These are phyloP conservation scores for Phenganax marumi DNA, from an alignment of 92 coral and sea anemone genomes.

Conservation along the genomic window DNA sequence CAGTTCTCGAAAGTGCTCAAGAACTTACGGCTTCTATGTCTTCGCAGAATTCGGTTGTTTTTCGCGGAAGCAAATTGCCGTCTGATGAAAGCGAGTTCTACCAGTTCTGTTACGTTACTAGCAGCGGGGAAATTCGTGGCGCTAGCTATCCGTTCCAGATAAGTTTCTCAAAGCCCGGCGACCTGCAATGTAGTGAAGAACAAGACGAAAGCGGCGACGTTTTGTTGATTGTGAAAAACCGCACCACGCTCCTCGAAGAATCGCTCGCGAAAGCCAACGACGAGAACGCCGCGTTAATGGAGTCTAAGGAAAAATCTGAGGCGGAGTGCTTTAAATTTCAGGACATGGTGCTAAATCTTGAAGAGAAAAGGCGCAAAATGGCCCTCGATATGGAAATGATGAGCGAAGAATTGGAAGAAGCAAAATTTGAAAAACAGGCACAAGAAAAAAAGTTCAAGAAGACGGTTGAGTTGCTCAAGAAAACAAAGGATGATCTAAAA, in stretches of 20 bases:
- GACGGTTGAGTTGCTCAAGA: background rate
- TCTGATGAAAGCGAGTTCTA: conserved; percentile 88
- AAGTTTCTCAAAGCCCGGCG: conserved; percentile 66
- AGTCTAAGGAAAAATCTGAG: conserved; percentile 68
- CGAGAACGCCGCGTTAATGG: conserved; percentile 72
- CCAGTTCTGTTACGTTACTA: conserved; percentile 92
- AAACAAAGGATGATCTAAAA: background rate
- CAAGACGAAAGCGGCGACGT: conserved; percentile 80
- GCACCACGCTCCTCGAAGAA: conserved; percentile 85
- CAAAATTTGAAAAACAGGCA: conserved; percentile 61
- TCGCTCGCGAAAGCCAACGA: conserved; percentile 83
- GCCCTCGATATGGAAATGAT: too few species aligned
- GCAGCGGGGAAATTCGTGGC: conserved; percentile 80
- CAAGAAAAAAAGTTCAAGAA: conserved; percentile 26
- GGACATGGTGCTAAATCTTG: conserved; percentile 19
- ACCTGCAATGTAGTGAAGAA: conserved; percentile 82
- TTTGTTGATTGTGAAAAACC: conserved; percentile 80
- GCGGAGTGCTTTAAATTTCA: conserved; percentile 41
- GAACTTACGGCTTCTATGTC: conserved; percentile 6
- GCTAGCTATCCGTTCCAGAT: conserved; percentile 98
- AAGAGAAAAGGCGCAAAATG: conserved; percentile 19
- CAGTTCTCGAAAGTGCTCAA: conserved; percentile 49
- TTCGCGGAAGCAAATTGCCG: conserved; percentile 75
- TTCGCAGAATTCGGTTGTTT: conserved; percentile 63
- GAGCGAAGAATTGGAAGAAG: conserved; percentile 56